Base-by-base conservation (phyloP, 2,888 invertebrate genomes). In the Dolichopus griseipennis region DNA sequence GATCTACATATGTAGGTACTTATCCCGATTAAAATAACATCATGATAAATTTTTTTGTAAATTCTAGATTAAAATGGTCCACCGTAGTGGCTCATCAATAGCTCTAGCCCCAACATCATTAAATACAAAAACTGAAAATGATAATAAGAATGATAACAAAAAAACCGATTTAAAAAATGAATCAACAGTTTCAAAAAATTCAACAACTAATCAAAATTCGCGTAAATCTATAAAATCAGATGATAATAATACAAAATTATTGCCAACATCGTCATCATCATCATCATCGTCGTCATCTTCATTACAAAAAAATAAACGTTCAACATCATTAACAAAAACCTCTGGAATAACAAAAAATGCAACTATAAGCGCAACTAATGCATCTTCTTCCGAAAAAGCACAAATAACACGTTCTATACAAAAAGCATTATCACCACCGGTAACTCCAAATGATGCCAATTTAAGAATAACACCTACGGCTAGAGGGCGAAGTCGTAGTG, bases 51-150 rank as follows among this genome's bases (percentile, higher is more conserved):
- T 27, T 66, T 37, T 37, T 37, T 37, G 3, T 37, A 37, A 37
- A 27, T 73, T 72, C 43, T 69, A 74, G 74, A 71, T 69, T 74
- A 74, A 74, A 74, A 74, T 74, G 74, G 74, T 74, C 70, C 73
- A 74, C 72, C 74, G 74, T 68, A 72, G 73, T 70, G 72, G 72
- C 70, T 70, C 73, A 72, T 66, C 69, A 64, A 67, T 70, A 52
- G 65, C 65, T 52, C 33, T 68, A 66, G 7, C 66, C 33, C 21
- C 67, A 67, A 63, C 71, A 67, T 66, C 69, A 65, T 66, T 70
- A 43, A 67, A 66, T 37, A 37, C 66, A 63, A 15, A 63, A 37
- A 20, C 67, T 65, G 65, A 66, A 66, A 66, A 67, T 64, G 61
- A 61, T 20, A 52, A 67, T 65, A 66, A 64, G 10, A 66, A 61